A percentile compares a stretch with the other conserved stretches of the same genome.
phyloP scores from a whole-genome alignment of 1,140 invertebrate species.

The Danaus melanippus region DNA sequence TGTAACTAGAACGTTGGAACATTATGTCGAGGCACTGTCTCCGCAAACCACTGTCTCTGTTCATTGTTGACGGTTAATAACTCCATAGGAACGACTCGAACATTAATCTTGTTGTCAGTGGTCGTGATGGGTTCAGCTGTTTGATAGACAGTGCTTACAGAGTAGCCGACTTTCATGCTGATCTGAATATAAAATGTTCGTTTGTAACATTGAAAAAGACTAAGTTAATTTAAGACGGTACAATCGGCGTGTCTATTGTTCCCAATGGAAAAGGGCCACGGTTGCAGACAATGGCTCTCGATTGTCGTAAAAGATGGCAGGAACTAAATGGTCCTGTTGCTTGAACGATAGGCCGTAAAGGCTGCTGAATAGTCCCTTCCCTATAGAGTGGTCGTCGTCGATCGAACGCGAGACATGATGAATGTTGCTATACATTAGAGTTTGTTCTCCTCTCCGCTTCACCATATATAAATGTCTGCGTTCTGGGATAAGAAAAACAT shows the following conservation, averaged over 20 bases:
- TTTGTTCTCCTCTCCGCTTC: constrained; percentile 31
- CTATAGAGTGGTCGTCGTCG: constrained; percentile 33
- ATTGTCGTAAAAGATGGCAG: constrained; percentile 57
- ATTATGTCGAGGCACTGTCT: constrained; percentile 34
- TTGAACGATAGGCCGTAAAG: constrained; percentile 50
- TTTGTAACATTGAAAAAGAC: constrained; percentile 30
- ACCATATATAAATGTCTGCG: constrained; percentile 33
- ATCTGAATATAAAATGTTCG: not conserved
- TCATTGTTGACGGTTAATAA: constrained; percentile 48
- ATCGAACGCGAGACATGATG: constrained; percentile 47
- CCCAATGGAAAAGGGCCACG: constrained; percentile 25
- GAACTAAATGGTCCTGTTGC: constrained; percentile 51
- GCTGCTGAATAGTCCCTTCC: constrained; percentile 34
- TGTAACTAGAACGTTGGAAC: constrained; percentile 55
- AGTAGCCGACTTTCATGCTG: not conserved
- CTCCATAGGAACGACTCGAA: constrained; percentile 17
- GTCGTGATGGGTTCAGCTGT: too few species aligned
- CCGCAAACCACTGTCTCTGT: constrained; percentile 47
- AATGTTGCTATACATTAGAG: constrained; percentile 39
- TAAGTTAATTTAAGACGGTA: constrained; percentile 29
- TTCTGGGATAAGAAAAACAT: constrained; percentile 18
- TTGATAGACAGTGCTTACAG: not conserved
- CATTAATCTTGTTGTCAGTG: constrained; percentile 21
- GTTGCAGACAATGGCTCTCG: constrained; percentile 39
- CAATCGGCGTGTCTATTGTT: constrained; percentile 45